Evolutionary conservation across 2,113 vertebrate genomes (phyloP).

Genomic region (Seriola aureovittata): DNA sequence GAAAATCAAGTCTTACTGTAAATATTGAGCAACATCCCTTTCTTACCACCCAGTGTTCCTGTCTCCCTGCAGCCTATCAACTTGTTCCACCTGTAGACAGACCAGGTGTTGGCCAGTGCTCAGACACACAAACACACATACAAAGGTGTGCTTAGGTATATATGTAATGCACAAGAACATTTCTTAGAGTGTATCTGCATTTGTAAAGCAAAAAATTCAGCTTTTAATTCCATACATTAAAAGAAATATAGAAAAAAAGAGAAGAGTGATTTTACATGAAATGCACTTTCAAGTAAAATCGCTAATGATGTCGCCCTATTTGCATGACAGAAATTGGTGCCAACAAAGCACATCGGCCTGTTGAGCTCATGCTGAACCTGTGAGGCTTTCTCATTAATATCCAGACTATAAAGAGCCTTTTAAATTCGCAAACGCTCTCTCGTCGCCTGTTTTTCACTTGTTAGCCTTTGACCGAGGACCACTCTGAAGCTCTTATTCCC

Average conservation of each 20-base stretch:
- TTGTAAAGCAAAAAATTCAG: too few species aligned
- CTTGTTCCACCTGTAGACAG: neutral
- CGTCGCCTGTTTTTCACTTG: neutral
- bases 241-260: too few species aligned
- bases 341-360: neutral
- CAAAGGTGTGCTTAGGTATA: neutral
- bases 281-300: neutral
- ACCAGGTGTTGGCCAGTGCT: neutral
- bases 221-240: too few species aligned
- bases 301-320: neutral
- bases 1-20: conserved; percentile 1
- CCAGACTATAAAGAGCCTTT: neutral
- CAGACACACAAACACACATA: neutral
- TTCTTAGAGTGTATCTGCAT: too few species aligned
- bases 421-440: neutral
- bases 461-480: neutral
- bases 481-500: neutral
- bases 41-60: neutral
- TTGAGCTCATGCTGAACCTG: neutral
- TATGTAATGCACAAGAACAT: neutral
- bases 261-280: too few species aligned
- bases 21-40: neutral
- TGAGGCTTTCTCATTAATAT: neutral
- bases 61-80: neutral
- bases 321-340: neutral